Evolutionary conservation across 2,113 vertebrate genomes (phyloP), one percentile per base, ranked within the genome.

Genomic region (Muntiacus reevesi): DNA sequence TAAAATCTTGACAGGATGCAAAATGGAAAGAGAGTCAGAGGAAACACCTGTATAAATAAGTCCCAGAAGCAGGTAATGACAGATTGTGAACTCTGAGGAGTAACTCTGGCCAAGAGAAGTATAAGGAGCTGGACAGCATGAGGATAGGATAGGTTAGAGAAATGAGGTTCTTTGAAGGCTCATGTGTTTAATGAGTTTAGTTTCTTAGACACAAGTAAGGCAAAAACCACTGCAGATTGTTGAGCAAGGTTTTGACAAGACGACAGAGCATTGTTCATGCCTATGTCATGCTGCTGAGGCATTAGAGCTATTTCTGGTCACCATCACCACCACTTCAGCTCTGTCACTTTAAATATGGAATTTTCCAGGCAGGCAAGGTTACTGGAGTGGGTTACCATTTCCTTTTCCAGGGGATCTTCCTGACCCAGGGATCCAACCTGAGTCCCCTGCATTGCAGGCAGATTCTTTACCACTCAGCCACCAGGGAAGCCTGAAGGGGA

Each of bases 31-130:
- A 89, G 4, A 10, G 21, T 43, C 60, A 90, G 60, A 92, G 89
- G 60, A 87, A 96, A 43, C 87, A 52, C 74, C 59, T 94, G 40
- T 74, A 92, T 82, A 89, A 89, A 86, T 91, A 93, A 86, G 59
- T n/a, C 36, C 52, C 60, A 82, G 19, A 92, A 55, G 25, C 76
- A 83, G 84, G 55, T 92, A 96, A 81, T 15, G 84, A 94, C 81
- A 94, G 62, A 67, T 19, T 54, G 60, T 92, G 52, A 94, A 87
- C 55, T 89, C 60, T 47, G 57, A 55, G 54, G 74, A 86, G 33
- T 62, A 50, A 94, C 12, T 85, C 78, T 89, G 21, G 27, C 33
- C 17, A 81, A 55, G 30, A 87, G 59, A 71, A 52, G 7, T 93
- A 25, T 2, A 87, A 7, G 27, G 28, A 78, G 21, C 33, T 67